Conservation (phyloP, 2,888 invertebrate genomes). For the Andrena dorsata region DNA sequence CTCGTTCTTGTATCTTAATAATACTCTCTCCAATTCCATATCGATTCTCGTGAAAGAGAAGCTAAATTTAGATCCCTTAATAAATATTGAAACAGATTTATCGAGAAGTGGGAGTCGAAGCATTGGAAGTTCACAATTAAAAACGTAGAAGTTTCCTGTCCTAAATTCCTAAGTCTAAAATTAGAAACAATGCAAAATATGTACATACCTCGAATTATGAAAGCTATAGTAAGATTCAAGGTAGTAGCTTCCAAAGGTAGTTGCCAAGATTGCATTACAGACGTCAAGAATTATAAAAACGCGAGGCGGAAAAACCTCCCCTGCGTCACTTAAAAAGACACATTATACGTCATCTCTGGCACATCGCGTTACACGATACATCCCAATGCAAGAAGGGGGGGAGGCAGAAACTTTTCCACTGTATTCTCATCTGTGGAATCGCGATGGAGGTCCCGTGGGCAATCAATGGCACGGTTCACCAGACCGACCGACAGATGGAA, state of each 20-base stretch:
- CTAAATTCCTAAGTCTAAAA: no score
- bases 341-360: constrained; percentile 32
- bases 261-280: constrained; percentile 6
- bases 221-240: no score
- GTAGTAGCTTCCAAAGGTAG: neutral
- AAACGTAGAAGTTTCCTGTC: no score
- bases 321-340: constrained; percentile 33
- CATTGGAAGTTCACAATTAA: no score
- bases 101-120: no score
- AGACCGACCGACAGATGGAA: constrained; percentile 52
- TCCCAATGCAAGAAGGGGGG: constrained; percentile 11
- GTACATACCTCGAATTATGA: no score
- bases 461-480: constrained; percentile 62
- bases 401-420: constrained; percentile 52
- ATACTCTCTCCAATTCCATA: neutral
- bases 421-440: constrained; percentile 55
- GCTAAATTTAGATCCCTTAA: neutral
- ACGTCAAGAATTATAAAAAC: constrained; percentile 12
- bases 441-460: constrained; percentile 57
- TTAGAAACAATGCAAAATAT: no score
- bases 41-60: neutral
- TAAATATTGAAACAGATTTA: neutral
- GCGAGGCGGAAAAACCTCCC: constrained; percentile 6
- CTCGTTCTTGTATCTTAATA: neutral
- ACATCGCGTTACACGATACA: constrained; percentile 44